Evolutionary conservation across 2,888 invertebrate species (phyloP).

Genomic region (Caenorhabditis sp.): DNA sequence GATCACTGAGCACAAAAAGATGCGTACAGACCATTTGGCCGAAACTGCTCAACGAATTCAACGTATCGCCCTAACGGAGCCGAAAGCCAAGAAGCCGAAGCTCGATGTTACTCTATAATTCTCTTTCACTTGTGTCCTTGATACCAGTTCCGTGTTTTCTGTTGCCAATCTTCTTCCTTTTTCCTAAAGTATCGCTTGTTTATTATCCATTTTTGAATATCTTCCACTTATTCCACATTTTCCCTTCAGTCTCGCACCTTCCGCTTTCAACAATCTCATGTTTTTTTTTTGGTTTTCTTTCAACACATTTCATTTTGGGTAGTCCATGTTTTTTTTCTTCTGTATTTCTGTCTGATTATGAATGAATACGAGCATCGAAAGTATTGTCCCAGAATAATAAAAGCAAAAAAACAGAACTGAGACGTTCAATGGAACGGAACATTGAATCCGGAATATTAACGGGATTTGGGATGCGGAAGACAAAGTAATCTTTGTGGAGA

Average conservation of each 20-base stretch:
- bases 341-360: no score
- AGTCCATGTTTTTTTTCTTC: background rate
- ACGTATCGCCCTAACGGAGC: conserved; percentile 15
- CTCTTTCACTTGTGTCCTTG: background rate
- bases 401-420: no score
- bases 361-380: no score
- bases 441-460: no score
- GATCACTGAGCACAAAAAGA: conserved; percentile 63
- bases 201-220: background rate
- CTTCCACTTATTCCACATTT: conserved; percentile 3
- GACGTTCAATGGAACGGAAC: no score
- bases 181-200: background rate
- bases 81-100: conserved; percentile 43
- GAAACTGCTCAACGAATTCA: conserved; percentile 40
- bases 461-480: no score
- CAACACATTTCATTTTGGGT: conserved; percentile 5
- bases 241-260: conserved; percentile 13
- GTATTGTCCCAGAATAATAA: no score
- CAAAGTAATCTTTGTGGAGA: no score
- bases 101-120: conserved; percentile 14
- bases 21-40: conserved; percentile 43
- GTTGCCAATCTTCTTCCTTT: background rate
- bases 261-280: conserved; percentile 27
- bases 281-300: background rate
- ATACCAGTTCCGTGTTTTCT: background rate